phyloP scores from a whole-genome alignment of 2,797 vertebrate species.

The Odontamblyopus rebecca region DNA sequence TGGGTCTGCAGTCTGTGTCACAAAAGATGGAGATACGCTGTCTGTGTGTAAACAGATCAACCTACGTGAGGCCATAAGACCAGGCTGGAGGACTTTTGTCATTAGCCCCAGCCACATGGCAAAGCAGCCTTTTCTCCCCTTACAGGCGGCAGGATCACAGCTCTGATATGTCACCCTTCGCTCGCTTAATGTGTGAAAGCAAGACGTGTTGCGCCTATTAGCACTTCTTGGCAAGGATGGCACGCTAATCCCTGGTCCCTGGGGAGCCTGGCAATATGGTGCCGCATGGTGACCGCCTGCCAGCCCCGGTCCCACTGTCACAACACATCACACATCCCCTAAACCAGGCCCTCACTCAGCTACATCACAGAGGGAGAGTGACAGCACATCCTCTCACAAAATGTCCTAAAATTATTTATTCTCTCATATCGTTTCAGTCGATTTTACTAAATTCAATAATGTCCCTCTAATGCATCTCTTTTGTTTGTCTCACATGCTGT shows the following conservation, averaged over 20 bases:
- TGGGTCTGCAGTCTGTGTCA: slow-evolving; percentile 22
- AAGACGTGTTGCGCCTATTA: slow-evolving; percentile 91
- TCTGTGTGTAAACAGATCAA: slow-evolving; percentile 37
- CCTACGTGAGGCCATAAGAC: slow-evolving; percentile 49
- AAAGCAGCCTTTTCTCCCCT: slow-evolving; percentile 67
- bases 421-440: background rate
- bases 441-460: background rate
- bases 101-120: slow-evolving; percentile 69
- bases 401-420: background rate
- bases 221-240: slow-evolving; percentile 84
- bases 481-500: background rate
- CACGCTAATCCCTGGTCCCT: slow-evolving; percentile 81
- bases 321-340: slow-evolving; percentile 77
- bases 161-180: slow-evolving; percentile 86
- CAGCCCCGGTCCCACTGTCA: slow-evolving; percentile 80
- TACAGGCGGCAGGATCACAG: slow-evolving; percentile 83
- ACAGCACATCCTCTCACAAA: slow-evolving; percentile 36
- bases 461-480: background rate
- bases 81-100: slow-evolving; percentile 63
- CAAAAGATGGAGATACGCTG: slow-evolving; percentile 22
- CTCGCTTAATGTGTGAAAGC: slow-evolving; percentile 88
- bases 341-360: slow-evolving; percentile 43
- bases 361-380: slow-evolving; percentile 54
- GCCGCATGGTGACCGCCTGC: slow-evolving; percentile 76
- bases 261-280: slow-evolving; percentile 85